Percentiles rank a stretch among this genome's conserved stretches.
Evolutionary conservation across 2,113 vertebrate genomes (phyloP).

Genomic region (Gyps fulvus): DNA sequence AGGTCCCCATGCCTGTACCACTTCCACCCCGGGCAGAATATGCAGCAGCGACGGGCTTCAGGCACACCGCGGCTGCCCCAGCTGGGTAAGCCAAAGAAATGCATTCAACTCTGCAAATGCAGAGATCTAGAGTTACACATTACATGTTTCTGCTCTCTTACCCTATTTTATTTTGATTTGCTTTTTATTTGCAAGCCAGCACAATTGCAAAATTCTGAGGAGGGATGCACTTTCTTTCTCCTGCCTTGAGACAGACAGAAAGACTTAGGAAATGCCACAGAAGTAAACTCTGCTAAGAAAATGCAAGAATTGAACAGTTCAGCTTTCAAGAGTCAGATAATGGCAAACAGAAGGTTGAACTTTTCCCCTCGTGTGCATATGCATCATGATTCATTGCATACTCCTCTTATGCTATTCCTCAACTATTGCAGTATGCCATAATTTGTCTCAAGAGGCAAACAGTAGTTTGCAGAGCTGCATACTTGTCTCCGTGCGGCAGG

Average conservation of each 20-base stretch:
- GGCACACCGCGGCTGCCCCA: neutral
- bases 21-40: neutral
- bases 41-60: neutral
- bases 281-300: conserved; percentile 20
- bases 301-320: conserved; percentile 47
- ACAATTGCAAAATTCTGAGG: neutral
- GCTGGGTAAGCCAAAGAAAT: neutral
- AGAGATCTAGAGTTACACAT: neutral
- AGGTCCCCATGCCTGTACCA: neutral
- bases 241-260: neutral
- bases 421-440: conserved; percentile 42
- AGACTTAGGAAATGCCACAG: conserved; percentile 35
- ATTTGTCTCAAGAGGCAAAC: conserved; percentile 64
- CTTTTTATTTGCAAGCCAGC: neutral
- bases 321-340: conserved; percentile 63
- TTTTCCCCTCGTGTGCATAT: conserved; percentile 64
- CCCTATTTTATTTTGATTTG: neutral
- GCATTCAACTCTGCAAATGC: rapidly evolving
- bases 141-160: neutral
- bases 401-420: conserved; percentile 60
- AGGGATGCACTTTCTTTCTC: neutral
- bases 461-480: conserved; percentile 62
- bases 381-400: conserved; percentile 65
- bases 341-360: conserved; percentile 72
- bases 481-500: neutral